Conservation (phyloP, 2,888 invertebrate genomes). For the Latheticus oryzae region DNA sequence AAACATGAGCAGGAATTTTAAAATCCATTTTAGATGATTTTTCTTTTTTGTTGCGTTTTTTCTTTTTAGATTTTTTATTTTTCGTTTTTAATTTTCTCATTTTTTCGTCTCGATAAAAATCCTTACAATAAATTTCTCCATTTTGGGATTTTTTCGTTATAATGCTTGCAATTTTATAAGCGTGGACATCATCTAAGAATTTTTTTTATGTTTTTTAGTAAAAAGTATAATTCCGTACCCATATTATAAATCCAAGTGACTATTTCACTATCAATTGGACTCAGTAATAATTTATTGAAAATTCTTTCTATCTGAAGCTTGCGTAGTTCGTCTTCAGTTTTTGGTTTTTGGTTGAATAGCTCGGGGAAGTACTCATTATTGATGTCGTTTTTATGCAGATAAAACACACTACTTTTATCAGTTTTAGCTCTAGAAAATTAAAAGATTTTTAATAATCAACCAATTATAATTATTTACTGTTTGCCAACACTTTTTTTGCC, state of each 20-base stretch:
- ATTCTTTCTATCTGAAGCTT: constrained; percentile 1
- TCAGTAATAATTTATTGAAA: not conserved
- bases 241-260: constrained; percentile 17
- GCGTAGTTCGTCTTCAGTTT: constrained; percentile 2
- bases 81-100: constrained; percentile 3
- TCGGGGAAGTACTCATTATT: constrained; percentile 27
- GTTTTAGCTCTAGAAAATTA: constrained; percentile 40
- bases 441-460: too few species aligned
- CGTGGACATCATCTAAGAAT: constrained; percentile 15
- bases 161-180: constrained; percentile 8
- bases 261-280: constrained; percentile 15
- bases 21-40: not conserved
- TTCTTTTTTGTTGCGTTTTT: not conserved
- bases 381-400: constrained; percentile 33
- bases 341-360: constrained; percentile 37
- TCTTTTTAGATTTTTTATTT: constrained; percentile 24
- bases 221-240: constrained; percentile 8
- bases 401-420: constrained; percentile 40
- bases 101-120: constrained; percentile 6
- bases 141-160: constrained; percentile 12
- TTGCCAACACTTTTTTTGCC: constrained; percentile 38
- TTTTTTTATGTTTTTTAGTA: too few species aligned
- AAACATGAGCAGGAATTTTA: constrained; percentile 16
- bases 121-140: constrained; percentile 15
- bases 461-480: constrained; percentile 33